These are phyloP conservation scores for Ornithorhynchus anatinus DNA, from an alignment of 2,113 vertebrate genomes.

Conservation along the genomic window DNA sequence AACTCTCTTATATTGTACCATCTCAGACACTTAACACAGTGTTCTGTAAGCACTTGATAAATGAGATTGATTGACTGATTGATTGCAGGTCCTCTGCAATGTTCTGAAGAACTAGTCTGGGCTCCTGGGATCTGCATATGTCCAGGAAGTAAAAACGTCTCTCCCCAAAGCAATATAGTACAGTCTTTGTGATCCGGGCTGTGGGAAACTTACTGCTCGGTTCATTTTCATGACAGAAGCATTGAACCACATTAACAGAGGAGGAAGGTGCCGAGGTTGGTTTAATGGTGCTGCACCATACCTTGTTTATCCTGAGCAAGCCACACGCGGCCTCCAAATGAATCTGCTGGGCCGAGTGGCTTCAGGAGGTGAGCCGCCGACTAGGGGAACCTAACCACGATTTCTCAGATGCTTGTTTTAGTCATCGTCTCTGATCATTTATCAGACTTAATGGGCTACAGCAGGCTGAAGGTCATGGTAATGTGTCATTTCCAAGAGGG, in stretches of 20 bases:
- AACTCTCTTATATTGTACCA: too few species aligned
- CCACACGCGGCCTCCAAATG: constrained; percentile 53
- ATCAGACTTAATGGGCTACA: constrained; percentile 70
- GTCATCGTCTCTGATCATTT: constrained; percentile 69
- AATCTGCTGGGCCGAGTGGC: constrained; percentile 49
- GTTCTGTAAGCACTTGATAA: too few species aligned
- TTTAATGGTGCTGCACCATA: constrained; percentile 34
- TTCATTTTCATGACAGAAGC: constrained; percentile 62
- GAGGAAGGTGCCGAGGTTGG: constrained; percentile 48
- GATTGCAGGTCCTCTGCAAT: neutral
- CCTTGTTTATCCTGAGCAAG: constrained; percentile 59
- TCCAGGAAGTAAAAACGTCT: constrained; percentile 43
- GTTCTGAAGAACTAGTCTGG: constrained; percentile 19
- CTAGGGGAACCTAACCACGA: constrained; percentile 62
- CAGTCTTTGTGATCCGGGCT: constrained; percentile 59
- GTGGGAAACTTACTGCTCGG: constrained; percentile 55
- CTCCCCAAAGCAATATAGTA: constrained; percentile 45
- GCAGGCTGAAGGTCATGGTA: constrained; percentile 53
- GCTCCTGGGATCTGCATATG: constrained; percentile 31
- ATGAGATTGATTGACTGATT: too few species aligned
- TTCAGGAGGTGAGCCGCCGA: constrained; percentile 61
- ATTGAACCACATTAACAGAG: constrained; percentile 61
- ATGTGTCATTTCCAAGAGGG: constrained; percentile 63
- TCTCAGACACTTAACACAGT: too few species aligned
- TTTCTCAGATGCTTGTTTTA: constrained; percentile 67